These are phyloP conservation scores for Xyliphius kryptos DNA, from an alignment of 2,113 vertebrate species.

Conservation along the genomic window DNA sequence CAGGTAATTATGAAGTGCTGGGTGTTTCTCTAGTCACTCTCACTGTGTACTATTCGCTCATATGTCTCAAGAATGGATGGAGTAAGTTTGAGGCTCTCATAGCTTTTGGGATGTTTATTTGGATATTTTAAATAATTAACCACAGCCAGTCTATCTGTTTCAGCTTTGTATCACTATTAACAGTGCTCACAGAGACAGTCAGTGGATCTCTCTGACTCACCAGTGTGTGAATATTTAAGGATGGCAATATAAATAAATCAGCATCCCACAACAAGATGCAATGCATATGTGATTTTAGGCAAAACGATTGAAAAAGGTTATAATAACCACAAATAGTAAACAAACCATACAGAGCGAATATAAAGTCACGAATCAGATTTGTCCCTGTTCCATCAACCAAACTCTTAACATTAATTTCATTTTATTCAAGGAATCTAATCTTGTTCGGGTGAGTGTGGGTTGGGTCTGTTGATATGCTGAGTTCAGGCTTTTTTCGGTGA, in stretches of 20 bases:
- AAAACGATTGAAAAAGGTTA: conserved; percentile 35
- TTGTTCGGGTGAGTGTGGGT: too few species aligned
- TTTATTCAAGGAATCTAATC: too few species aligned
- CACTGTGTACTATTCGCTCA: too few species aligned
- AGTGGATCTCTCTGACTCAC: conserved; percentile 39
- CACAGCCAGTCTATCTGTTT: conserved; percentile 21
- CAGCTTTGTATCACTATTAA: conserved; percentile 39
- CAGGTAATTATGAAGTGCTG: conserved; percentile 21
- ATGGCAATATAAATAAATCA: conserved; percentile 53
- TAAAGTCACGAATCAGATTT: too few species aligned
- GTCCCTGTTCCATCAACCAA: conserved; percentile 42
- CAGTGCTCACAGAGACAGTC: conserved; percentile 38
- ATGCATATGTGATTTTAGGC: too few species aligned
- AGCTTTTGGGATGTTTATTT: conserved; percentile 38
- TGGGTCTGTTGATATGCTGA: conserved; percentile 38
- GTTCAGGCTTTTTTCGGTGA: conserved; percentile 50
- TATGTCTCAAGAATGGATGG: too few species aligned
- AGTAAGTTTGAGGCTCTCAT: conserved; percentile 13
- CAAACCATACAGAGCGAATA: conserved; percentile 2
- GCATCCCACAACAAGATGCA: conserved; percentile 37
- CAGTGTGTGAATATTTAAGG: conserved; percentile 56
- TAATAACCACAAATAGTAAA: conserved; percentile 16
- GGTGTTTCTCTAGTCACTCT: conserved; percentile 18
- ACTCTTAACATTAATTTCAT: conserved; percentile 15
- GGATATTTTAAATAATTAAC: conserved; percentile 48